Conservation (phyloP, 92 coral and sea anemone species). For the Porites cylindrica region DNA sequence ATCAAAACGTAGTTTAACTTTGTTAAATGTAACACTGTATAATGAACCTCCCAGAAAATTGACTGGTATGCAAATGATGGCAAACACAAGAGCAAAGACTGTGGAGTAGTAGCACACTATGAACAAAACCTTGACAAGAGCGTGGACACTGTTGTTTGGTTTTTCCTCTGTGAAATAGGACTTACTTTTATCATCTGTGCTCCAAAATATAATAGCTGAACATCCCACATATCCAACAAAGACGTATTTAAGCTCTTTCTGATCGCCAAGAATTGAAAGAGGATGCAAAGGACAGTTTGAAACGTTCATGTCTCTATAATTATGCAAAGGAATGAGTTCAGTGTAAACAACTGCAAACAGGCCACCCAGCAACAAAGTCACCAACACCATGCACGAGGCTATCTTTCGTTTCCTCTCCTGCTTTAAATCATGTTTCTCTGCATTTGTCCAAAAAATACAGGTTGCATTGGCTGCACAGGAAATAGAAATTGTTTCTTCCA, state of each 20-base stretch:
- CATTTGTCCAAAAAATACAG: slow-evolving; percentile 26
- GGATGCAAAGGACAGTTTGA: slow-evolving; percentile 35
- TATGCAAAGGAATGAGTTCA: not conserved
- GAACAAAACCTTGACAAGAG: not conserved
- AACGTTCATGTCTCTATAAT: not conserved
- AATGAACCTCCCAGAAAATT: slow-evolving; percentile 23
- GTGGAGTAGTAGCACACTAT: not conserved
- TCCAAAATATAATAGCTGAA: slow-evolving; percentile 9
- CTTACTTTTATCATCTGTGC: not conserved
- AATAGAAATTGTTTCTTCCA: slow-evolving; percentile 6
- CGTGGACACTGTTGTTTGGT: not conserved
- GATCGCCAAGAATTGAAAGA: slow-evolving; percentile 17
- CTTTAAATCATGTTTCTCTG: slow-evolving; percentile 17
- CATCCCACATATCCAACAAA: not conserved
- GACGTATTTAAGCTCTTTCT: not conserved
- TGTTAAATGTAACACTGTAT: slow-evolving; percentile 15
- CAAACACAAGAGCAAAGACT: not conserved
- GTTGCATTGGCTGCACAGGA: slow-evolving; percentile 23
- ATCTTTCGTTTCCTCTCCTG: slow-evolving; percentile 33
- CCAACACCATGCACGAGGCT: not conserved
- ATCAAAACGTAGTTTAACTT: slow-evolving; percentile 21
- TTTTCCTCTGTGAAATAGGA: not conserved
- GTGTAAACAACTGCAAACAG: slow-evolving; percentile 3
- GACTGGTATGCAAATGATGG: not conserved
- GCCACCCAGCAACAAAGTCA: not conserved